Percentiles rank a stretch among this genome's conserved stretches.
phyloP scores from a whole-genome alignment of 2,888 invertebrate species.

The Ashinkailepas kermadecensis region DNA sequence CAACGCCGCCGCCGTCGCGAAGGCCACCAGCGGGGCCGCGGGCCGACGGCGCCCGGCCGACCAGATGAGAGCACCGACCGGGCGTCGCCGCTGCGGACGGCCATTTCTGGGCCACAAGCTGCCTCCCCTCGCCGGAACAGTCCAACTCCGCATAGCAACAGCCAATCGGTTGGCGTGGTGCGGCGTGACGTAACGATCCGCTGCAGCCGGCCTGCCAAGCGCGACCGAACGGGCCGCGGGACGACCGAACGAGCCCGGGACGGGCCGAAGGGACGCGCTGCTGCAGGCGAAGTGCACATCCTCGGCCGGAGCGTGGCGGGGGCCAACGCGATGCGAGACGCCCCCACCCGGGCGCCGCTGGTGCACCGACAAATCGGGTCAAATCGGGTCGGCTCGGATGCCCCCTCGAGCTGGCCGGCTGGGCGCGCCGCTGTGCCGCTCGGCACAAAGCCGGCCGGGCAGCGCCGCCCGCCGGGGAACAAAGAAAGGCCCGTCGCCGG shows the following conservation, averaged over 20 bases:
- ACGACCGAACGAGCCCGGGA: background rate
- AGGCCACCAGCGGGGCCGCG: background rate
- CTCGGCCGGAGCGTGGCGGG: background rate
- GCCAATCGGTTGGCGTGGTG: background rate
- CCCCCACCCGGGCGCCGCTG: background rate
- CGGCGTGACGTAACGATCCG: background rate
- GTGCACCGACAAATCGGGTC: background rate
- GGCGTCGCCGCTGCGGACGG: background rate
- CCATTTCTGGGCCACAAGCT: constrained; percentile 19
- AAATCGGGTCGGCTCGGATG: background rate
- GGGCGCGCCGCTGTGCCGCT: background rate
- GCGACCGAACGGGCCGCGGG: background rate
- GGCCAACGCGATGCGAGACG: too few relatives aligned
- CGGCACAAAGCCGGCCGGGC: background rate
- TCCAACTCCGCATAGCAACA: constrained; percentile 18
- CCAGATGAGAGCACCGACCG: constrained; percentile 4
- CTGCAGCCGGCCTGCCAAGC: constrained; percentile 9
- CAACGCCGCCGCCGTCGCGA: background rate
- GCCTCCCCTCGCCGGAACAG: constrained; percentile 7
- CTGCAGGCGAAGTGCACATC: background rate
- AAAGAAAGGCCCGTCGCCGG: background rate
- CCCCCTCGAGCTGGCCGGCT: background rate
- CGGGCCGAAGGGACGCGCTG: background rate
- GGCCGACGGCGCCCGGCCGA: background rate
- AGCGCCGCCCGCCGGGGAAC: background rate